phyloP scores from a whole-genome alignment of 2,888 invertebrate genomes.

The Julus scandinavius region DNA sequence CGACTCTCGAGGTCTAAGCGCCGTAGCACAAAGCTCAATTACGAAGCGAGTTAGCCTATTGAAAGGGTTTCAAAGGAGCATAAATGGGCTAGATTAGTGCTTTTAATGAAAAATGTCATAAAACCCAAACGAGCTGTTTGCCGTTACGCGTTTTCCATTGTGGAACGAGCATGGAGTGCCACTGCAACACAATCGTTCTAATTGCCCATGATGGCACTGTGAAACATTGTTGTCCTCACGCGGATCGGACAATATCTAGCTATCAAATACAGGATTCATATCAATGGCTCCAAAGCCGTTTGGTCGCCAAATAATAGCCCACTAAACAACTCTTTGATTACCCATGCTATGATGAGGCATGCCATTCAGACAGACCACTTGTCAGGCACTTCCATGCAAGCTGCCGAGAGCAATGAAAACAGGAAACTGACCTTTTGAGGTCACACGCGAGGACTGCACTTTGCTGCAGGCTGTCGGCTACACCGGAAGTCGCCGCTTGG shows the following conservation, averaged over 20 bases:
- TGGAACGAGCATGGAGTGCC: constrained; percentile 21
- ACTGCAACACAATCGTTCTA: background rate
- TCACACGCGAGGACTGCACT: background rate
- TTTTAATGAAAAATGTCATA: background rate
- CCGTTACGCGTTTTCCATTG: background rate
- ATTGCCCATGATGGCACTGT: background rate
- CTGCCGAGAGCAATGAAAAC: background rate
- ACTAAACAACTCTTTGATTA: background rate
- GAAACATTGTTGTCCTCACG: background rate
- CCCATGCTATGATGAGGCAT: background rate
- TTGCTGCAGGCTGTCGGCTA: background rate
- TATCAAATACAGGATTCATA: background rate
- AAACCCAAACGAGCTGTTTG: background rate
- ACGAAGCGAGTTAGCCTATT: background rate
- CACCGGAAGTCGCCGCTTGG: constrained; percentile 33
- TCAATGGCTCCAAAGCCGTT: background rate
- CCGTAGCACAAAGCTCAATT: constrained; percentile 33
- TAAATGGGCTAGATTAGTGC: constrained; percentile 29
- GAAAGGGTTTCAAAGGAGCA: background rate
- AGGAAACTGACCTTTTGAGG: constrained; percentile 19
- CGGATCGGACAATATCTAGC: background rate
- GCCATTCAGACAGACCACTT: background rate
- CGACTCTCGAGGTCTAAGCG: background rate
- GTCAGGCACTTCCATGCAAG: background rate
- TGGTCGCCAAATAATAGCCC: background rate